A percentile compares a stretch with the other conserved stretches of the same genome.
Conservation (phyloP, 2,888 invertebrate species). For the Zeuzera pyrina region DNA sequence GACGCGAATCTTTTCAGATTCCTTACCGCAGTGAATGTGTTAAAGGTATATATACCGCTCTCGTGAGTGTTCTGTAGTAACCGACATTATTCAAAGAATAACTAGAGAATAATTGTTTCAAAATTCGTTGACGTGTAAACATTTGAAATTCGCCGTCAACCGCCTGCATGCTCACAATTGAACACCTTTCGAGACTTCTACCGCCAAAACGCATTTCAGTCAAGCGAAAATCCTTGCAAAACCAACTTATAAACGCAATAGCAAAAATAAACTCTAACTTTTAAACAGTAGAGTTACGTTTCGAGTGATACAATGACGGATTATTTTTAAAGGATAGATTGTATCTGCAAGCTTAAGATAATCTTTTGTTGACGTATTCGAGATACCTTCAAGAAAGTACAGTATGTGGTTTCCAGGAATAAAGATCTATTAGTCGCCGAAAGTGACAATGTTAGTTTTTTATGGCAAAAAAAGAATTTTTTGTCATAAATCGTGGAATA, state of each 20-base stretch:
- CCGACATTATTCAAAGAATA: too few relatives aligned
- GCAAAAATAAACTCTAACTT: not conserved
- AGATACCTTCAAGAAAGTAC: slow-evolving; percentile 39
- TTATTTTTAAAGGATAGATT: slow-evolving; percentile 12
- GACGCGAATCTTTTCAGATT: too few relatives aligned
- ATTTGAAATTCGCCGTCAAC: slow-evolving; percentile 32
- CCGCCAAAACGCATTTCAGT: slow-evolving; percentile 35
- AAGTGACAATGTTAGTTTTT: slow-evolving; percentile 34
- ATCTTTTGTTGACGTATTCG: slow-evolving; percentile 65
- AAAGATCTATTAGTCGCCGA: slow-evolving; percentile 24
- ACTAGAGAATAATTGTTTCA: slow-evolving; percentile 1
- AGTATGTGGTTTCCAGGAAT: slow-evolving; percentile 41
- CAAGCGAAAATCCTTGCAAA: slow-evolving; percentile 37
- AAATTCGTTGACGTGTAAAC: slow-evolving; percentile 42
- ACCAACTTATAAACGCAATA: slow-evolving; percentile 2
- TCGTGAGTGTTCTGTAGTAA: too few relatives aligned
- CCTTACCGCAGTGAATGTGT: too few relatives aligned
- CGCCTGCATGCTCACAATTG: slow-evolving; percentile 37
- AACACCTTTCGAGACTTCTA: slow-evolving; percentile 55
- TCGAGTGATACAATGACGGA: slow-evolving; percentile 1
- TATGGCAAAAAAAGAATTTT: not conserved
- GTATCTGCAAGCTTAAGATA: slow-evolving; percentile 42
- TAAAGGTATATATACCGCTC: too few relatives aligned
- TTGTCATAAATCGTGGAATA: too few relatives aligned
- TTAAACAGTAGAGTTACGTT: slow-evolving; percentile 11